phyloP scores from a whole-genome alignment of 2,797 vertebrate genomes.

The Oryzias dopingdopingensis region DNA sequence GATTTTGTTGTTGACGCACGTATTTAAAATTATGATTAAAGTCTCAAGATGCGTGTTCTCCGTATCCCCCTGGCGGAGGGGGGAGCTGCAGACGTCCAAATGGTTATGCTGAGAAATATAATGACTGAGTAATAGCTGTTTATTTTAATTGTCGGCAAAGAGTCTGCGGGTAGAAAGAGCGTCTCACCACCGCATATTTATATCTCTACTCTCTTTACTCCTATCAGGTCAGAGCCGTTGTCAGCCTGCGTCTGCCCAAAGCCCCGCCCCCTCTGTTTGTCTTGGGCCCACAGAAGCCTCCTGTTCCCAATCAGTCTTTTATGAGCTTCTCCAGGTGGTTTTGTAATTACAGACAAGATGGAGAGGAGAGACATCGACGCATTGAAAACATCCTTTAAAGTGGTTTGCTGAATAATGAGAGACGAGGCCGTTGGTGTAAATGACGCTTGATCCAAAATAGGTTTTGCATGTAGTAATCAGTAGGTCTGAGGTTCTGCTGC shows the following conservation, averaged over 20 bases:
- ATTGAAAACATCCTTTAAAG: conserved; percentile 18
- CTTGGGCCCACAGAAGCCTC: conserved; percentile 44
- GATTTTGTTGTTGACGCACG: no score
- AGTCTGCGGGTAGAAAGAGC: conserved; percentile 68
- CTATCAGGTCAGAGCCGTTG: conserved; percentile 50
- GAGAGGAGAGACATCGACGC: conserved; percentile 24
- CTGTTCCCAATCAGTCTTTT: conserved; percentile 54
- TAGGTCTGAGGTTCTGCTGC: no score
- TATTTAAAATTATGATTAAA: no score
- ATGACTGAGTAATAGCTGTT: no score
- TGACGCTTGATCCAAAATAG: no score
- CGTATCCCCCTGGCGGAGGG: no score
- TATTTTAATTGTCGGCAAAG: conserved; percentile 40
- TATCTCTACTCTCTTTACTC: conserved; percentile 21
- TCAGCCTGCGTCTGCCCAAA: conserved; percentile 40
- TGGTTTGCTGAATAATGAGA: no score
- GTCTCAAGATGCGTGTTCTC: no score
- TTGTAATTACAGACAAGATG: conserved; percentile 45
- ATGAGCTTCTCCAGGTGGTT: conserved; percentile 64
- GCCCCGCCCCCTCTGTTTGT: conserved; percentile 40
- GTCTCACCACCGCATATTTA: conserved; percentile 64
- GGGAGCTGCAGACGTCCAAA: no score
- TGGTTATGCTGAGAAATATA: no score
- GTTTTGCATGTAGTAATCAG: no score
- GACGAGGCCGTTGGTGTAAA: no score